Base-by-base conservation (phyloP, 1,140 invertebrate species). In the Adoxophyes honmai region DNA sequence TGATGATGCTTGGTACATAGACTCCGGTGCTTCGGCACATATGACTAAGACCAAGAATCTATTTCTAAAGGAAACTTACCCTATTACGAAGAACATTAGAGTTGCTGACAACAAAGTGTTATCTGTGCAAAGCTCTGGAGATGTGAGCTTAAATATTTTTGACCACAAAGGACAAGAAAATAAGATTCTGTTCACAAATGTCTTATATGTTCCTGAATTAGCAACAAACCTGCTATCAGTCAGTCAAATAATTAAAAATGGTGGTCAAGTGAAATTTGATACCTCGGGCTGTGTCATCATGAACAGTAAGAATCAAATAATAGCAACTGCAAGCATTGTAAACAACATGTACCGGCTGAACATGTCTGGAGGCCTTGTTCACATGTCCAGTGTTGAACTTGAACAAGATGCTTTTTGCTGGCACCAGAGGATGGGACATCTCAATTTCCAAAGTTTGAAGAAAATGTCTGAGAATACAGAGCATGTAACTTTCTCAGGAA, bases 221-320 rank as follows among this genome's bases (percentile, higher is more conserved):
- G 63, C 56, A 13, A 61, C 59, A 5, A 78, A 75, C 51, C 28
- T 73, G 15, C 13, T 80, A 7, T 75, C 77, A 1, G 66, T 75
- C 1, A 67, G 55, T 35, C 62, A 76, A 51, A 68, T 79, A 11
- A 56, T 55, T 15, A 55, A 68, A 15, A 64, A 60, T 51, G 76
- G 68, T 33, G 68, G 69, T 52, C 59, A 66, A 62, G 68, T 78
- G 28, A 64, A 51, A 34, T 70, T 82, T 60, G 34, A 61, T 39
- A 55, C 58, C 1, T 57, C 34, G n/a, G 60, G 64, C 16, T 75
- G 44, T 16, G 44, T 16, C 7, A 48, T 18, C 16, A 18, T 48
- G 6, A 48, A 48, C 16, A 16, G 5, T 48, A 16, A 16, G 7
- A 16, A 16, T 16, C 14, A 48, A n/a, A 48, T 48, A 48, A 15